phyloP scores from a whole-genome alignment of 1,140 invertebrate species.

The Papilio helenus region DNA sequence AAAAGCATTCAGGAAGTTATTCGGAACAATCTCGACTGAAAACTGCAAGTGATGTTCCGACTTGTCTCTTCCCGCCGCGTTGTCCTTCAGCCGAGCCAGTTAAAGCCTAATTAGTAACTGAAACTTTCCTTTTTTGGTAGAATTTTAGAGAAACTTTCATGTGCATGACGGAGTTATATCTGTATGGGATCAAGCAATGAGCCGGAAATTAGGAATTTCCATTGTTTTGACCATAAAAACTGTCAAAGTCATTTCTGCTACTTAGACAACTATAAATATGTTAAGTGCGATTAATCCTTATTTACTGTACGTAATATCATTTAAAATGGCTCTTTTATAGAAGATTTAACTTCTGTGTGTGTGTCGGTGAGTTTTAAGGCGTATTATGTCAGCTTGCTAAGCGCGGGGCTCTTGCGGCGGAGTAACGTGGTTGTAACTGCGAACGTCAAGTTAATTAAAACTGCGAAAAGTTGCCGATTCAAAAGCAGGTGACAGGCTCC shows the following conservation, averaged over 20 bases:
- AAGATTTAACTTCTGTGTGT: background rate
- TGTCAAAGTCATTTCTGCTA: background rate
- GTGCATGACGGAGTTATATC: background rate
- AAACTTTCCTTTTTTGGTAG: background rate
- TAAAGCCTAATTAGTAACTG: conserved; percentile 22
- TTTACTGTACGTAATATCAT: too few relatives aligned
- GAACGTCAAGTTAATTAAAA: conserved; percentile 81
- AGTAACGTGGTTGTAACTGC: conserved; percentile 77
- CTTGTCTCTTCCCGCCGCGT: conserved; percentile 36
- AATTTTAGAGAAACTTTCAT: conserved; percentile 26
- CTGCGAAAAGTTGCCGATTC: conserved; percentile 78
- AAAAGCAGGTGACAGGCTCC: conserved; percentile 53
- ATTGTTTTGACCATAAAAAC: background rate
- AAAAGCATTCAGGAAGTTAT: conserved; percentile 28
- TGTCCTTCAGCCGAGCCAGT: conserved; percentile 6
- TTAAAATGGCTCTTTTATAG: background rate
- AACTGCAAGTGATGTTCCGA: conserved; percentile 35
- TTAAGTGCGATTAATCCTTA: too few relatives aligned
- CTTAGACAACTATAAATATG: too few relatives aligned
- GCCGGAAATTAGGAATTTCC: background rate
- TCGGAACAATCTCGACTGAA: conserved; percentile 40
- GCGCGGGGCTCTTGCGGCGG: conserved; percentile 51
- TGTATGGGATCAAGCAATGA: background rate
- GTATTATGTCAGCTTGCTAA: conserved; percentile 44
- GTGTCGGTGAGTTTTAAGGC: conserved; percentile 48